Evolutionary conservation across 2,113 vertebrate genomes (phyloP).

Genomic region (Burhinus oedicnemus): DNA sequence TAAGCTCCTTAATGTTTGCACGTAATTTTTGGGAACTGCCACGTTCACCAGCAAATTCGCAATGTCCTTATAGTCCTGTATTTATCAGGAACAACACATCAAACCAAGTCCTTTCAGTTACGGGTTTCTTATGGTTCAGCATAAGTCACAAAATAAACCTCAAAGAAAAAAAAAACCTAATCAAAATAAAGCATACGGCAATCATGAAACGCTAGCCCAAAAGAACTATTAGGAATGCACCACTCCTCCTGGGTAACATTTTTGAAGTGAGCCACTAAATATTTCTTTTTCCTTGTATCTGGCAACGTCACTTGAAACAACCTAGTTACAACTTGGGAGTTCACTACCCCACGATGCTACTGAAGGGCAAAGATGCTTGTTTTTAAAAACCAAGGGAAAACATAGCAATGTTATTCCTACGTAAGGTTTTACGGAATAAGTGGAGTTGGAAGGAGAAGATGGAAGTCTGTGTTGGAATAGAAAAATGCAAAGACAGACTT

Average conservation of each 20-base stretch:
- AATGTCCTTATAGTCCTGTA: background rate
- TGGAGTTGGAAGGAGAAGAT: background rate
- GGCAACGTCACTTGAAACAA: background rate
- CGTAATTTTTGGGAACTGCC: background rate
- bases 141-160: conserved; percentile 11
- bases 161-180: background rate
- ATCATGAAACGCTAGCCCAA: background rate
- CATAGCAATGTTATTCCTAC: background rate
- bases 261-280: background rate
- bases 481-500: background rate
- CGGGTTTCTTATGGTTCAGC: background rate
- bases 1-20: background rate
- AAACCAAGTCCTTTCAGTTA: background rate
- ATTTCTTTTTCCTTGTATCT: background rate
- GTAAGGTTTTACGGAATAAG: background rate
- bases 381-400: conserved; percentile 27
- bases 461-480: conserved; percentile 11
- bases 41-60: background rate
- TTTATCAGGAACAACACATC: background rate
- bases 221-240: background rate
- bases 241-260: background rate
- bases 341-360: background rate
- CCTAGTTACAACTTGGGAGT: background rate
- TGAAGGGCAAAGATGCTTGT: background rate
- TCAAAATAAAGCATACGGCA: background rate